Evolutionary conservation across 2,797 vertebrate genomes (phyloP).

Genomic region (Myotis myotis): DNA sequence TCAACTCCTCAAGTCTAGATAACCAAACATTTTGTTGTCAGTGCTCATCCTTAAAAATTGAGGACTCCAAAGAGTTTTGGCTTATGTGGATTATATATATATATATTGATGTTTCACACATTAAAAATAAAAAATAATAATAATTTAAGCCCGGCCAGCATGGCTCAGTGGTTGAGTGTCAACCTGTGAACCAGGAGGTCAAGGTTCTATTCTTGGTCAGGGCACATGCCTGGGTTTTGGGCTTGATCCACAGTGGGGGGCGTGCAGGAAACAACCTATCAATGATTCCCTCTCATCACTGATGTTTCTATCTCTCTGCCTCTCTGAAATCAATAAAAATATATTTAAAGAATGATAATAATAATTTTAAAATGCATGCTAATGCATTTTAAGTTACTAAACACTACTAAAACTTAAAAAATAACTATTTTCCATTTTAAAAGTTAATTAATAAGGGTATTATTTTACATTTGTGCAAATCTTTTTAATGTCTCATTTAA

Average conservation of each 20-base stretch:
- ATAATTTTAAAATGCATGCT: background rate
- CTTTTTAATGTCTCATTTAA: background rate
- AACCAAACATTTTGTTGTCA: background rate
- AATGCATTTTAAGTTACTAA: background rate
- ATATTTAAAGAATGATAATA: background rate
- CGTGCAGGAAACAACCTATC: no score
- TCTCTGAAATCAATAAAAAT: no score
- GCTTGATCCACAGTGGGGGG: no score
- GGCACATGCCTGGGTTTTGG: no score
- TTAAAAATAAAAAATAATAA: conserved; percentile 8
- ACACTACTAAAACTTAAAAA: background rate
- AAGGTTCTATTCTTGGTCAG: no score
- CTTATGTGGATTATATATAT: background rate
- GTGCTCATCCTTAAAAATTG: background rate
- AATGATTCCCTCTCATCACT: no score
- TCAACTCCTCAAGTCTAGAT: background rate
- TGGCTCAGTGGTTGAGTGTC: no score
- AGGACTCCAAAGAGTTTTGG: background rate
- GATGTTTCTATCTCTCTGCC: no score
- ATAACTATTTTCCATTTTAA: background rate
- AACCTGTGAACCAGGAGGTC: no score
- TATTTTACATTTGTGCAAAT: background rate
- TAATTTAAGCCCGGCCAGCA: no score
- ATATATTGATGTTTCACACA: background rate
- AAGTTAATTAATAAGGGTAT: background rate